Percentiles rank a stretch among this genome's conserved stretches.
Conservation (phyloP, 2,888 invertebrate genomes). For the Pollenia amentaria region DNA sequence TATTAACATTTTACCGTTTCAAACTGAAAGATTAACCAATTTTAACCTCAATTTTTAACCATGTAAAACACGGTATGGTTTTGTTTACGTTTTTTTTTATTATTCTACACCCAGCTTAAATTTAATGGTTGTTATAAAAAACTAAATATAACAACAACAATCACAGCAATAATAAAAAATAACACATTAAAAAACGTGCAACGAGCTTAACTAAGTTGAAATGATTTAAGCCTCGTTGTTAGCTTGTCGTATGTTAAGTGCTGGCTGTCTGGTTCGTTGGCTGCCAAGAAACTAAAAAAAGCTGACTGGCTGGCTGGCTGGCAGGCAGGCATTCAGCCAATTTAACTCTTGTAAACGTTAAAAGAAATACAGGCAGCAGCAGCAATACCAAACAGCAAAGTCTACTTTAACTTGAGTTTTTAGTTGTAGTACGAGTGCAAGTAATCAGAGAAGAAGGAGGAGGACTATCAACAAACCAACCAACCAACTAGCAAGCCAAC, state of each 20-base stretch:
- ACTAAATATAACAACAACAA: constrained; percentile 55
- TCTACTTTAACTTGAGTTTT: constrained; percentile 48
- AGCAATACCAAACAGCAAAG: constrained; percentile 40
- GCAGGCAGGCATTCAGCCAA: constrained; percentile 53
- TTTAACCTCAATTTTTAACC: constrained; percentile 28
- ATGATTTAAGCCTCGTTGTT: constrained; percentile 75
- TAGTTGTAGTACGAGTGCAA: constrained; percentile 24
- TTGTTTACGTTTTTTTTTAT: constrained; percentile 42
- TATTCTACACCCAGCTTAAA: constrained; percentile 68
- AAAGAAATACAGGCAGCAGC: constrained; percentile 49
- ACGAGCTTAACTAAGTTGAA: constrained; percentile 74
- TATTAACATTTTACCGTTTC: too few relatives aligned
- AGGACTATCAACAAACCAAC: neutral
- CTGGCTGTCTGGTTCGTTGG: constrained; percentile 68
- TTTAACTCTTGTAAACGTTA: constrained; percentile 59
- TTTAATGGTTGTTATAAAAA: constrained; percentile 66
- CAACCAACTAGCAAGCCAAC: neutral
- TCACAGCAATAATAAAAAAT: constrained; percentile 33
- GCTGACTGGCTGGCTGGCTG: constrained; percentile 31
- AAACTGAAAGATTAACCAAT: neutral
- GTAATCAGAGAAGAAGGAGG: neutral
- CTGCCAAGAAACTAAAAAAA: constrained; percentile 61
- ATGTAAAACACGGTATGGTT: constrained; percentile 49
- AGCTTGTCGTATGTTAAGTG: constrained; percentile 73
- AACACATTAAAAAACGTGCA: constrained; percentile 69